Base-by-base conservation (phyloP, 1,140 invertebrate species). In the Drosophila micromelanica region DNA sequence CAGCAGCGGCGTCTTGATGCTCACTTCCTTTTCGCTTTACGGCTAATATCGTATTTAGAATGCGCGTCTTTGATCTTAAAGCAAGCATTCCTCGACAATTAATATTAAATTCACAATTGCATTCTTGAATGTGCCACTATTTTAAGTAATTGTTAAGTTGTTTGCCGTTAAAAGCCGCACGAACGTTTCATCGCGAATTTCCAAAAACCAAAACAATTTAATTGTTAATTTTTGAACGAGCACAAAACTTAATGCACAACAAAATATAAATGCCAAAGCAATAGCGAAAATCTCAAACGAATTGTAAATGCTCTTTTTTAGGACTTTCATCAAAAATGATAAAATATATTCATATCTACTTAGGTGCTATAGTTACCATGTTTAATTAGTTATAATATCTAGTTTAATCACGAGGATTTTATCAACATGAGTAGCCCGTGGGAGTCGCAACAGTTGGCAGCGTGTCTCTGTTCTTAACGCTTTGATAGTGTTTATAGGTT, bases 1-100 rank as follows among this genome's bases (percentile, higher is more conserved):
- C 40, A 38, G 32, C 73, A 49, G 55, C 60, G 52, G 55, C 64
- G 52, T 55, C 68, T 46, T 20, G n/a, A 32, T 60, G 57, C 78
- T 73, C 59, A 78, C 68, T 48, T 65, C 75, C 51, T 23, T 46
- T 56, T 54, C 46, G 61, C 32, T 46, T 42, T 62, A 70, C 65
- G 70, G 40, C 43, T 87, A 79, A 87, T 82, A 70, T 68, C 30
- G 15, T 64, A 76, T 54, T 87, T 57, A 64, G 77, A 87, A 79
- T 87, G 61, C 73, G 55, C 20, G 40, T 48, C 37, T 74, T 80
- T 86, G 69, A 86, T 71, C 70, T 85, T 43, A 35, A 76, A 49
- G 48, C 46, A 43, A 48, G 46, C 57, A 63, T 40, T 40, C 15
- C 38, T n/a, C 43, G 27, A 5, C 27, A 17, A n/a, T 65, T 56